phyloP scores from a whole-genome alignment of 2,888 invertebrate genomes.

The Nomada fabriciana region DNA sequence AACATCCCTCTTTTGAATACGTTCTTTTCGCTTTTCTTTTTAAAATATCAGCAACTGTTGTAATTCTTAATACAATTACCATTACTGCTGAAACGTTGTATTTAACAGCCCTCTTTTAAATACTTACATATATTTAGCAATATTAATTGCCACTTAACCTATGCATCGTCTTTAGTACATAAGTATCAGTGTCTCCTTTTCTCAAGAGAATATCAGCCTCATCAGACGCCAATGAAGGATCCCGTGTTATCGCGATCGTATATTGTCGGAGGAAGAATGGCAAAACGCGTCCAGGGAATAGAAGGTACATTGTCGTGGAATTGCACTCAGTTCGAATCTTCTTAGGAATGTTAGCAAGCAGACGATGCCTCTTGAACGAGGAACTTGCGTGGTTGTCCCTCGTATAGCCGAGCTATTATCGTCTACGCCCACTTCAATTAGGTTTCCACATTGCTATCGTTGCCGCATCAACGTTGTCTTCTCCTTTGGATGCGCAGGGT shows the following conservation, averaged over 20 bases:
- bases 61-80: too few relatives aligned
- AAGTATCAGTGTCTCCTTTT: neutral
- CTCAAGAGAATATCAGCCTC: neutral
- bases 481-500: slow-evolving; percentile 45
- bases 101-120: too few relatives aligned
- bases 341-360: slow-evolving; percentile 34
- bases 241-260: neutral
- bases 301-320: slow-evolving; percentile 34
- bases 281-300: slow-evolving; percentile 19
- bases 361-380: slow-evolving; percentile 59
- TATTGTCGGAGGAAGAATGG: slow-evolving; percentile 12
- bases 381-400: slow-evolving; percentile 61
- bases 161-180: too few relatives aligned
- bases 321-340: slow-evolving; percentile 45
- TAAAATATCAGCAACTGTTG: too few relatives aligned
- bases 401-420: slow-evolving; percentile 63
- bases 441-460: slow-evolving; percentile 67
- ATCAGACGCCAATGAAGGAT: neutral
- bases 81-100: too few relatives aligned
- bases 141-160: too few relatives aligned
- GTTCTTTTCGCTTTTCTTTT: too few relatives aligned
- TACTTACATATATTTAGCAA: too few relatives aligned
- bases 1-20: too few relatives aligned
- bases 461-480: slow-evolving; percentile 69
- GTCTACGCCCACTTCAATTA: slow-evolving; percentile 72